Base-by-base conservation (phyloP, 1,140 invertebrate species). In the Pseudomyrmex sp. region DNA sequence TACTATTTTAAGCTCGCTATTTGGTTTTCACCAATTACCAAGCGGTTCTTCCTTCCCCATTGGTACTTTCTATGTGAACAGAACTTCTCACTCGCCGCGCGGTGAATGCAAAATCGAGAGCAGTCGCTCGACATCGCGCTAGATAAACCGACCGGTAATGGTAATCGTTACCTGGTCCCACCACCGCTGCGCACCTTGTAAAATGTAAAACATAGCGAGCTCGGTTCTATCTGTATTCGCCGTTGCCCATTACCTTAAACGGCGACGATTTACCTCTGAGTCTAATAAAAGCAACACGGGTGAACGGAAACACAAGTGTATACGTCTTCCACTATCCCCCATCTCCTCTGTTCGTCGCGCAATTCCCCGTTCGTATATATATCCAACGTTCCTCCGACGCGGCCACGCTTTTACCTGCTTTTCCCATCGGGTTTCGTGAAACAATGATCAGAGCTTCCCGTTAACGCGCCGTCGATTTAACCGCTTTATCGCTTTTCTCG, bases 221-320 rank as follows among this genome's bases (percentile, higher is more conserved):
- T 68, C 13, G 26, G 20, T 61, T 35, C 35, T 79, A 50, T 69
- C 75, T 79, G 54, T 20, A 70, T 50, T 54, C 44, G 8, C 56
- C 46, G 76, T 80, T 80, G 72, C 20, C 76, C 54, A 72, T 80
- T 80, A 80, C 66, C 80, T 76, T 86, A 86, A 87, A 86, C 85
- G 86, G 68, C 54, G 9, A 61, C 85, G 59, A 87, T 87, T 86
- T 83, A 83, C 85, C 61, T 86, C 76, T 7, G 66, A 72, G 54
- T 80, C 76, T 72, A 80, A 80, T 80, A 80, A 80, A 80, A 80
- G 66, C 76, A 80, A 72, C 9, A 12, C 52, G 66, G 15, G 2
- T 58, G 44, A 7, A 56, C 59, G 65, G 44, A 69, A 75, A 74
- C 56, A 70, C 56, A 59, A 18, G 69, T 74, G 50, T 82, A 86